phyloP scores from a whole-genome alignment of 2,797 vertebrate genomes.

The Epinephelus coioides region DNA sequence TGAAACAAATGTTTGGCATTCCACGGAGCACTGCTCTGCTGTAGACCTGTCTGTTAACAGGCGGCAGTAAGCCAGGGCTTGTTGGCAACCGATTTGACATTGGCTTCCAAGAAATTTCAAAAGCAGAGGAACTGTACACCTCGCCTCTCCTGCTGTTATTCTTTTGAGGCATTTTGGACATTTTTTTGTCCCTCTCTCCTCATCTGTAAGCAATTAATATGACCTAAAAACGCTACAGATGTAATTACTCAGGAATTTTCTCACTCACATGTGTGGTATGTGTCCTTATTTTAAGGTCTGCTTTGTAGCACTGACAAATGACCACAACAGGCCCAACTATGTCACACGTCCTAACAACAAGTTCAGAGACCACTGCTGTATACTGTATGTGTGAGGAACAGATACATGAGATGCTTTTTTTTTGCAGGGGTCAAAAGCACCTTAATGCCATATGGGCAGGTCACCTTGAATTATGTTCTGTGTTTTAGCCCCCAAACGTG shows the following conservation, averaged over 20 bases:
- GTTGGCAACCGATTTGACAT: constrained; percentile 71
- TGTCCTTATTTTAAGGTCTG: constrained; percentile 69
- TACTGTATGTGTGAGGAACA: constrained; percentile 39
- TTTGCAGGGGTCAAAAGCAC: constrained; percentile 14
- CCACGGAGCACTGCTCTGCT: constrained; percentile 74
- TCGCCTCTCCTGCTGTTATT: constrained; percentile 63
- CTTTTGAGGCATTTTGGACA: constrained; percentile 62
- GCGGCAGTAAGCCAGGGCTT: constrained; percentile 66
- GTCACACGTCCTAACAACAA: constrained; percentile 56
- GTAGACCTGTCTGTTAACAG: constrained; percentile 80
- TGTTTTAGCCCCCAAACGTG: too few relatives aligned
- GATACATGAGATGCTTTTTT: constrained; percentile 15
- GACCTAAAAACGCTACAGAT: constrained; percentile 65
- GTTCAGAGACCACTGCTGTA: constrained; percentile 42
- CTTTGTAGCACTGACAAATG: constrained; percentile 64
- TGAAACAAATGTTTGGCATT: constrained; percentile 86
- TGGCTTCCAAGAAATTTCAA: constrained; percentile 63
- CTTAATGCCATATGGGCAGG: constrained; percentile 15
- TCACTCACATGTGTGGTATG: constrained; percentile 70
- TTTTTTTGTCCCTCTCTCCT: constrained; percentile 52
- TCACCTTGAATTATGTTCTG: constrained; percentile 26
- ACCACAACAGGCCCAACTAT: constrained; percentile 53
- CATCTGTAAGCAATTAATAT: constrained; percentile 74
- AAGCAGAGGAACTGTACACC: constrained; percentile 60
- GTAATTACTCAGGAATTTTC: constrained; percentile 78